phyloP scores from a whole-genome alignment of 2,113 vertebrate genomes.

The Bostrychus sinensis region DNA sequence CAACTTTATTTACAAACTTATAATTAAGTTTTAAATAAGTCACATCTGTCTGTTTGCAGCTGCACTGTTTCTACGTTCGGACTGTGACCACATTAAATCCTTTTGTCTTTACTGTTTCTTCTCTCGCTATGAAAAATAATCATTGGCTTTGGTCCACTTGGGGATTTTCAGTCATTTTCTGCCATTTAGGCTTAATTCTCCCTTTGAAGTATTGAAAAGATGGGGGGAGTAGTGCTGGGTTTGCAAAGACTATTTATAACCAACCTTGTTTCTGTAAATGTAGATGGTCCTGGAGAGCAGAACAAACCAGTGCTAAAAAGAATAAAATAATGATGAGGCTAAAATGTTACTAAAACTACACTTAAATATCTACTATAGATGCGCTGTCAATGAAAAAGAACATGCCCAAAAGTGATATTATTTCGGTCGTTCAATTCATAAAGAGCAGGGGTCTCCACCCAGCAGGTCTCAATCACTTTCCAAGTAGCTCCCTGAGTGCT shows the following conservation, averaged over 20 bases:
- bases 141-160: not conserved
- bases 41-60: not conserved
- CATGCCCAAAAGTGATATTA: no score
- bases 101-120: not conserved
- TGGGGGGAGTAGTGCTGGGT: not conserved
- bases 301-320: no score
- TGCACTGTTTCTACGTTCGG: not conserved
- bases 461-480: no score
- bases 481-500: no score
- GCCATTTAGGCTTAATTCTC: not conserved
- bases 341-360: no score
- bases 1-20: not conserved
- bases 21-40: not conserved
- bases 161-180: not conserved
- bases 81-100: slow-evolving; percentile 1
- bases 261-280: no score
- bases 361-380: no score
- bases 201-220: not conserved
- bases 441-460: no score
- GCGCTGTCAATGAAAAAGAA: no score
- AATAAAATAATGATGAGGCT: no score
- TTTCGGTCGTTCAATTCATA: no score
- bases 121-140: not conserved
- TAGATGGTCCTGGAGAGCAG: no score
- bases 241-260: not conserved